phyloP scores from a whole-genome alignment of 1,140 invertebrate genomes.

The Hyles euphorbiae region DNA sequence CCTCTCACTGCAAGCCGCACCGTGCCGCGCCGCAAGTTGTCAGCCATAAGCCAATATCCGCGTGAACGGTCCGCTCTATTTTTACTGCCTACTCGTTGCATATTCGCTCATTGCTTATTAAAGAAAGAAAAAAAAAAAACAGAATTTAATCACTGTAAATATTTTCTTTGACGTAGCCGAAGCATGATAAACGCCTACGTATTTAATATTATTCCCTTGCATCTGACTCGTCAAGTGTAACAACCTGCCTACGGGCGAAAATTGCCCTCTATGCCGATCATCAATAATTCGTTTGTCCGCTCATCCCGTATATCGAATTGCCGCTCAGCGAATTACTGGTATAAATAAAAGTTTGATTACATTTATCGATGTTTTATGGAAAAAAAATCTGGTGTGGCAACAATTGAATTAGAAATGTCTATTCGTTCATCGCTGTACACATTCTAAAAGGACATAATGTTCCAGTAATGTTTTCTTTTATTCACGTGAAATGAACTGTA shows the following conservation, averaged over 20 bases:
- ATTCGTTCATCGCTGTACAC: not conserved
- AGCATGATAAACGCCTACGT: too few relatives aligned
- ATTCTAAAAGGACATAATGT: too few relatives aligned
- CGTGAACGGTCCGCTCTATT: slow-evolving; percentile 8
- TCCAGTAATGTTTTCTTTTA: too few relatives aligned
- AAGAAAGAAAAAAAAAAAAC: too few relatives aligned
- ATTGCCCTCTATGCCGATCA: slow-evolving; percentile 18
- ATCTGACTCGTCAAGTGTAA: too few relatives aligned
- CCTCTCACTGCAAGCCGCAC: slow-evolving; percentile 1
- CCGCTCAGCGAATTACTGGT: slow-evolving; percentile 28
- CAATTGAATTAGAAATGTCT: slow-evolving; percentile 3
- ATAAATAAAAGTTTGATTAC: slow-evolving; percentile 32
- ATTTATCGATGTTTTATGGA: slow-evolving; percentile 16
- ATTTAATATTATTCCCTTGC: too few relatives aligned
- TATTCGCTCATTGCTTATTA: not conserved
- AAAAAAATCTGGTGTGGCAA: slow-evolving; percentile 15
- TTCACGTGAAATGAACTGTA: too few relatives aligned
- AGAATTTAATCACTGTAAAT: too few relatives aligned
- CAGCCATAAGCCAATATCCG: slow-evolving; percentile 16
- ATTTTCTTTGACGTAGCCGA: too few relatives aligned
- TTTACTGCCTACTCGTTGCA: not conserved
- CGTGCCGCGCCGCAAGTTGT: not conserved
- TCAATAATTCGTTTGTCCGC: slow-evolving; percentile 28
- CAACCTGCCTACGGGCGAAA: slow-evolving; percentile 3
- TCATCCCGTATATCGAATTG: slow-evolving; percentile 15